These are phyloP conservation scores for Rhingia rostrata DNA, from an alignment of 2,888 invertebrate species.

Conservation along the genomic window DNA sequence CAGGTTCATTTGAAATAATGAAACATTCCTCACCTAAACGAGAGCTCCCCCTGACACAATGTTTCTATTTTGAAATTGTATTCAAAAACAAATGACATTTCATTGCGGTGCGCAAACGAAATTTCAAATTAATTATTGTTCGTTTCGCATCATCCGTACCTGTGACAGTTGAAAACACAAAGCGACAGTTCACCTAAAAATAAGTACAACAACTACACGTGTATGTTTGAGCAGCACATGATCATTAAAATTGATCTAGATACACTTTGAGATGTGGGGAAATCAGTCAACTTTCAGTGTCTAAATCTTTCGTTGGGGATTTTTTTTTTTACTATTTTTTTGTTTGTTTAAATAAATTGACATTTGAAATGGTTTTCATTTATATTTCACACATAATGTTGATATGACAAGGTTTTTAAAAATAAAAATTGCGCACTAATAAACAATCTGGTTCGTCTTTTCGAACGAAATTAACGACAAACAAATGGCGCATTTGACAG, in stretches of 20 bases:
- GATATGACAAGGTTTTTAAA: constrained; percentile 53
- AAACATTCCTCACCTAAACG: constrained; percentile 71
- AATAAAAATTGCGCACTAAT: constrained; percentile 32
- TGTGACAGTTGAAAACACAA: constrained; percentile 73
- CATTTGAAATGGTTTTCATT: constrained; percentile 51
- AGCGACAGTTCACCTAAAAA: constrained; percentile 64
- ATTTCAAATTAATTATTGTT: constrained; percentile 73
- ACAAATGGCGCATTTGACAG: too few species aligned
- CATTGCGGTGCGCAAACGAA: constrained; percentile 70
- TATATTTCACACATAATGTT: constrained; percentile 38
- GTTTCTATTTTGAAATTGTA: constrained; percentile 71
- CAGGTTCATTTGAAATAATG: constrained; percentile 68
- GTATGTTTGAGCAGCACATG: constrained; percentile 37
- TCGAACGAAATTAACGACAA: too few species aligned
- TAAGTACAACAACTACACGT: constrained; percentile 47
- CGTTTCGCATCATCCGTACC: constrained; percentile 73
- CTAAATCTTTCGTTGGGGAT: constrained; percentile 17
- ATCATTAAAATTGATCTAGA: constrained; percentile 72
- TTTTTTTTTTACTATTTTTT: not conserved
- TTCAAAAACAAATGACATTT: constrained; percentile 72
- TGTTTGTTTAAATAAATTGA: constrained; percentile 49
- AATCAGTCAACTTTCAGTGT: constrained; percentile 63
- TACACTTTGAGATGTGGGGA: constrained; percentile 54
- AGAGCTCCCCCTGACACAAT: constrained; percentile 58
- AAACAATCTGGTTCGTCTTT: not conserved